Conservation (phyloP, 2,888 invertebrate genomes). For the Zhuqinia jingwanae region DNA sequence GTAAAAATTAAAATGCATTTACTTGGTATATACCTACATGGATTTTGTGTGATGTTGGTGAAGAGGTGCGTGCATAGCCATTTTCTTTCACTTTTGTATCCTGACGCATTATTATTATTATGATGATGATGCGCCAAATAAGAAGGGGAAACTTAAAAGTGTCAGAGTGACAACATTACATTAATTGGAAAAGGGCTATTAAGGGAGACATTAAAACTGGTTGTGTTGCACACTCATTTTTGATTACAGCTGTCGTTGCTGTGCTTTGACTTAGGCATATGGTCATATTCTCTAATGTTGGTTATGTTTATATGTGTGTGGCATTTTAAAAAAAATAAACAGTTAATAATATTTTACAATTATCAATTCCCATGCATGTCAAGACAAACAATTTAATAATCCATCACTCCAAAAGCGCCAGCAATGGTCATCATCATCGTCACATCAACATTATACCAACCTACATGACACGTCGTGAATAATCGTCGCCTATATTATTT, state of each 20-base stretch:
- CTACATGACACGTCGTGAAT: too few relatives aligned
- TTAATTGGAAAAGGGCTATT: conserved; percentile 55
- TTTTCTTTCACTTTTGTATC: too few relatives aligned
- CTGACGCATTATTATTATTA: too few relatives aligned
- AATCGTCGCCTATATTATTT: too few relatives aligned
- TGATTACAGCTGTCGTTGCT: not conserved
- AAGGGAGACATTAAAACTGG: conserved; percentile 18
- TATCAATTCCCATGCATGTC: conserved; percentile 27
- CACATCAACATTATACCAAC: too few relatives aligned
- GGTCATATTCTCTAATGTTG: too few relatives aligned
- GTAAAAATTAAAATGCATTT: too few relatives aligned
- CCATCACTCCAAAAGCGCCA: not conserved
- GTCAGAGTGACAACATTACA: conserved; percentile 62
- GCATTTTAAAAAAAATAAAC: not conserved
- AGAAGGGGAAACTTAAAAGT: conserved; percentile 20
- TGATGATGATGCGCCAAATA: not conserved
- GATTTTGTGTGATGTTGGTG: not conserved
- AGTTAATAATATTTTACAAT: not conserved
- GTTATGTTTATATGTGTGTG: too few relatives aligned
- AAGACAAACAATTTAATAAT: conserved; percentile 14
- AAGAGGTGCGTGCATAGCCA: not conserved
- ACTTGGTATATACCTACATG: too few relatives aligned
- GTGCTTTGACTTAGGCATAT: too few relatives aligned
- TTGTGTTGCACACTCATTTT: not conserved
- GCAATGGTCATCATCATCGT: not conserved